Evolutionary conservation across 2,888 invertebrate genomes (phyloP), one percentile per base, ranked within the genome.

Genomic region (Lepas anatifera): DNA sequence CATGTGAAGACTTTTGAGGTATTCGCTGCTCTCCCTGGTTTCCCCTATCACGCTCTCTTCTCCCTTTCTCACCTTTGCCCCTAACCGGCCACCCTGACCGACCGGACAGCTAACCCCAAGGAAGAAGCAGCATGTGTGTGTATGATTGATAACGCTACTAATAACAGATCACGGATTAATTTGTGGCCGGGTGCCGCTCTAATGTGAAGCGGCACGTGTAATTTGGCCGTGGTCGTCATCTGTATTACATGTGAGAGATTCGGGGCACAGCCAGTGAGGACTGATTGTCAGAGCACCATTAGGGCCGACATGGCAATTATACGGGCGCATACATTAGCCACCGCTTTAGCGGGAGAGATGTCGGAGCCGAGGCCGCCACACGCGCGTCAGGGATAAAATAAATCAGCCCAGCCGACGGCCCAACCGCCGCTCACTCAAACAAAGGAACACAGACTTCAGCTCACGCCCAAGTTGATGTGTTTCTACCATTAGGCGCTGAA

Each of bases 161-260:
- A 58, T 35, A 58, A 58, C 58, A 35, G 58, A 32, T 18, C 32
- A 35, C 58, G 35, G 58, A 58, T 58, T 58, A 58, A 58, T 58
- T 58, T 35, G 32, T 29, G 22, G 16, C 58, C 58, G 22, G 58
- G 32, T 6, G 35, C 22, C 29, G 58, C 22, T 10, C 58, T 58
- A 58, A 58, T 58, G 32, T 58, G 58, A 58, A 32, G 58, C 35
- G 58, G 35, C 32, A 6, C 32, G 58, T 32, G 22, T 32, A 58
- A 32, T 58, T 58, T 35, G 58, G 58, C 32, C 35, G 58, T 35
- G 4, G 8, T 16, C 22, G 32, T 58, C 58, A 22, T 58, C 58
- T 35, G 58, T 58, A 58, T 58, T 58, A 58, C 58, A 58, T 32
- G 58, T 35, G 58, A 58, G 32, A 58, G 58, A 58, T 35, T 32